Base-by-base conservation (phyloP, 2,797 vertebrate genomes). In the Periparus ater region DNA sequence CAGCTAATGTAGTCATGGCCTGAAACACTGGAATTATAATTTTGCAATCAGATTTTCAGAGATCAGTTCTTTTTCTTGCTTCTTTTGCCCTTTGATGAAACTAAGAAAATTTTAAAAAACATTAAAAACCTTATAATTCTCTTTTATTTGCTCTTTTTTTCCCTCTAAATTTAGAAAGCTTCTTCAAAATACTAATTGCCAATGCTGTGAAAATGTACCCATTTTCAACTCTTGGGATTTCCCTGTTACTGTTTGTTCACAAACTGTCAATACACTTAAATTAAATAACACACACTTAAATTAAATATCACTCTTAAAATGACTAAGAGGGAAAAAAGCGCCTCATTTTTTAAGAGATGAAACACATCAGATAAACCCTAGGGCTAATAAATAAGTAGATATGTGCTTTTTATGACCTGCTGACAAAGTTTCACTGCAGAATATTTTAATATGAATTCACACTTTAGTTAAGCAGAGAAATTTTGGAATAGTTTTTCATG, bases 381-480 rank as follows among this genome's bases (percentile, higher is more conserved):
- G 14, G 34, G 42, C 25, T 34, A 58, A 70, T 72, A 81, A 93
- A n/a, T 58, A 85, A 45, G 16, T 34, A 58, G 57, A n/a, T 32
- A 68, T 4, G 7, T 1, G 2, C 10, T 77, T 89, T 85, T 89
- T 51, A 63, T 66, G 61, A 88, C 32, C 51, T 54, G 17, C 36
- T 93, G 82, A 81, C 36, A 78, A 95, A 91, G 22, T 86, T 95
- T 36, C 79, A 84, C 18, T 34, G n/a, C 11, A 62, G 54, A 81
- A 51, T 68, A 91, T 68, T 89, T 88, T 67, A 78, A 66, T 50
- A 57, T 34, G 36, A 74, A 80, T 85, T 80, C 78, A 83, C 54
- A 85, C 8, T 11, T 88, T 50, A 81, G 58, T 60, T 89, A 89
- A 32, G 50, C 42, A 80, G 75, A 74, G 27, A 92, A 62, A 91